Base-by-base conservation (phyloP, 2,113 vertebrate genomes). In the Mirounga angustirostris region DNA sequence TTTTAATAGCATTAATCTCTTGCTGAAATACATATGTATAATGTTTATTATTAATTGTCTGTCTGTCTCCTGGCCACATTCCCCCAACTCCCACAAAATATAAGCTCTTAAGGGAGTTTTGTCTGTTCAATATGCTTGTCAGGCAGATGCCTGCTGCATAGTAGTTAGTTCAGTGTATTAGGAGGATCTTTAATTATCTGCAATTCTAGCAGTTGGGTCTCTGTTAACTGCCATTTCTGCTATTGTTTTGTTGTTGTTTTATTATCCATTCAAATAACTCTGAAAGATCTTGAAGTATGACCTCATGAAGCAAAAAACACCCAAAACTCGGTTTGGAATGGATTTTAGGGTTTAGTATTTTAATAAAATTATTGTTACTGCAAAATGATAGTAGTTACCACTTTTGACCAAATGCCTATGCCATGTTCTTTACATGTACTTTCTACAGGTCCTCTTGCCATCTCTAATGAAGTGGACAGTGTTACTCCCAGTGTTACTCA, bases 281-380 rank as follows among this genome's bases (percentile, higher is more conserved):
- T 21, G 16, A 61, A 94, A 92, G 63, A 54, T 80, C 21, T 76
- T 85, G 59, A 96, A 84, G 4, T 63, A 91, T 88, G 50, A 93
- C 22, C 14, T 46, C 46, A 46, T 16, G 18, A 40, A 89, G 15
- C 4, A 14, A 69, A 86, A 92, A 94, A 69, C 19, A 33, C 26
- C 18, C 14, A 22, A 65, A 50, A n/a, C 18, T 69, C 24, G 59
- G n/a, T 74, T 65, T 83, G 19, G 21, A 78, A 69, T 71, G n/a
- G 18, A 73, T 79, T 95, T 95, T 85, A 67, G 52, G 22, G 40
- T 94, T 93, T 63, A 86, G 22, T 46, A 93, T 52, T 94, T 54
- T 82, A 22, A 22, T 13, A 0, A 78, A 81, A 76, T n/a, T 71
- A 61, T 78, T 89, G 2, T 61, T 83, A 79, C 22, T 91, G 78